These are phyloP conservation scores for Dicrostonyx torquatus DNA, from an alignment of 2,797 vertebrate species.

Conservation along the genomic window DNA sequence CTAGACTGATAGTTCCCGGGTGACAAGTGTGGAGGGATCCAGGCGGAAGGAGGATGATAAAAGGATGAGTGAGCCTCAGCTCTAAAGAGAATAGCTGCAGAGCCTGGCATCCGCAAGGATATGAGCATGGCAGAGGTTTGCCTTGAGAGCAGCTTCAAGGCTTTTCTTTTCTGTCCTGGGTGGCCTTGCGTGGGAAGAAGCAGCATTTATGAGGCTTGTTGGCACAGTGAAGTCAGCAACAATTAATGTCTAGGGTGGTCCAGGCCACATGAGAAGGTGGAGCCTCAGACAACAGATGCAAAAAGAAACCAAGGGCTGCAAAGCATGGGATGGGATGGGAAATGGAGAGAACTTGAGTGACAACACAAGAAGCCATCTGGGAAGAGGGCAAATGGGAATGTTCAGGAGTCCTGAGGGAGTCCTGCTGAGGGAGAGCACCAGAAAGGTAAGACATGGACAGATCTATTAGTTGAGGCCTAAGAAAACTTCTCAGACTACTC, in stretches of 20 bases:
- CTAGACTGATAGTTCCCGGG: background rate
- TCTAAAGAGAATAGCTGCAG: background rate
- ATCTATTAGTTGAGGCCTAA: background rate
- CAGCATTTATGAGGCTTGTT: rapidly evolving
- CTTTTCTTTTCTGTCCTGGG: background rate
- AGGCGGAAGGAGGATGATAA: background rate
- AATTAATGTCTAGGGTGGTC: rapidly evolving
- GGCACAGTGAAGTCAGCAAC: background rate
- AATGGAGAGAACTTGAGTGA: background rate
- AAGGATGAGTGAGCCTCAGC: background rate
- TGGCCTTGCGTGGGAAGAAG: background rate
- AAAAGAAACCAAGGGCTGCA: background rate
- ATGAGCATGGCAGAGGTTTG: background rate
- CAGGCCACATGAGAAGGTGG: background rate
- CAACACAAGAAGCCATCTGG: background rate
- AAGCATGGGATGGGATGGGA: background rate
- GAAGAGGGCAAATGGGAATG: background rate
- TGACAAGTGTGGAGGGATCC: background rate
- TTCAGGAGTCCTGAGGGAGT: background rate
- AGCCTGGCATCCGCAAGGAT: background rate
- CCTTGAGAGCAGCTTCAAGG: background rate
- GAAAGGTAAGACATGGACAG: background rate
- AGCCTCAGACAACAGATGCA: background rate
- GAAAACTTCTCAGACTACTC: background rate
- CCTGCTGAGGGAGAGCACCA: background rate